These are phyloP conservation scores for Dusona sp. DNA, from an alignment of 2,888 invertebrate species.

Conservation along the genomic window DNA sequence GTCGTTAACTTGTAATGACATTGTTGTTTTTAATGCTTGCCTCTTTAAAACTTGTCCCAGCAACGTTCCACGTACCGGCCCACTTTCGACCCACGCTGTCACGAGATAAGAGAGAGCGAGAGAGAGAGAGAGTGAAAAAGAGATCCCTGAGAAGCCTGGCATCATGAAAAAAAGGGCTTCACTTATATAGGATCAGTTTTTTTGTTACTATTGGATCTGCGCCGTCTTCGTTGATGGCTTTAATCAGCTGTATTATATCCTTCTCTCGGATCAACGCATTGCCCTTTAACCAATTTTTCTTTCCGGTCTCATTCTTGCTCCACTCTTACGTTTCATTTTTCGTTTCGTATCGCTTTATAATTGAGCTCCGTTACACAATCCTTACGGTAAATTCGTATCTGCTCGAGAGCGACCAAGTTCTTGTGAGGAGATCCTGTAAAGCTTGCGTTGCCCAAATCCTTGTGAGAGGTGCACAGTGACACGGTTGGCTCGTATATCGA, in stretches of 20 bases:
- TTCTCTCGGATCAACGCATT: not conserved
- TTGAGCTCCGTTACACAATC: not conserved
- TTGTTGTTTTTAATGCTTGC: conserved; percentile 82
- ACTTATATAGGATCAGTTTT: not conserved
- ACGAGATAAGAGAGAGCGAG: not conserved
- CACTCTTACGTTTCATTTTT: not conserved
- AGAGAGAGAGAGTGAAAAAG: not conserved
- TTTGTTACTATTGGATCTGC: not conserved
- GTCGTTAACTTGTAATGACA: conserved; percentile 83
- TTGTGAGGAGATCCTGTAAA: not conserved
- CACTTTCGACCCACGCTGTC: not conserved
- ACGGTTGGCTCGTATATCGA: not conserved
- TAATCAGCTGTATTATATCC: not conserved
- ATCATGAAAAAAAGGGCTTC: not conserved
- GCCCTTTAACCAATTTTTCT: not conserved
- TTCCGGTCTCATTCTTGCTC: not conserved
- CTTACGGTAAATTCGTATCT: not conserved
- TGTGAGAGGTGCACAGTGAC: not conserved
- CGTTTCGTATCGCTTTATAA: not conserved
- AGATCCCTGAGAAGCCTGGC: not conserved
- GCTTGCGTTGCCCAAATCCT: not conserved
- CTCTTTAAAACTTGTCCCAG: conserved; percentile 85
- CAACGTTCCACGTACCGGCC: not conserved
- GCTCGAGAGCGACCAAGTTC: not conserved
- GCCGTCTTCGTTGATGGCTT: not conserved